A percentile compares a stretch with the other conserved stretches of the same genome.
Conservation (phyloP, 1,140 invertebrate species). For the Argopecten irradians region DNA sequence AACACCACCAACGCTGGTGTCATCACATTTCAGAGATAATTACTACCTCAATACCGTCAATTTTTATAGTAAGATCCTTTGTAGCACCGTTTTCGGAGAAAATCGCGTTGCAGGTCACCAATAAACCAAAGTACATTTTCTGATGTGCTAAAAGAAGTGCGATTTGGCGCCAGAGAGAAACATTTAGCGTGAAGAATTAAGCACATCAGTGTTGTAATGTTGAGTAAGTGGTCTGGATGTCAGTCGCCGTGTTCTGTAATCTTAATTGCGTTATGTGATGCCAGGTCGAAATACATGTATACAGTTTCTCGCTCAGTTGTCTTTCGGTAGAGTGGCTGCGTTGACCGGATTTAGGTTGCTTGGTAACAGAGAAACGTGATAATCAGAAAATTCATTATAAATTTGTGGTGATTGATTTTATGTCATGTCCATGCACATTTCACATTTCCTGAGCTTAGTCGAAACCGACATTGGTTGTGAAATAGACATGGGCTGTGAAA, state of each 20-base stretch:
- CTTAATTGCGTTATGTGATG: neutral
- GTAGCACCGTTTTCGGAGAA: neutral
- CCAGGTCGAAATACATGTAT: neutral
- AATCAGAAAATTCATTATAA: neutral
- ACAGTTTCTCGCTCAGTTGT: neutral
- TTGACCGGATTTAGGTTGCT: neutral
- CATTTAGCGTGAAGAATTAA: neutral
- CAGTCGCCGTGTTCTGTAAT: neutral
- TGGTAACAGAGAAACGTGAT: neutral
- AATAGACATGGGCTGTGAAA: neutral
- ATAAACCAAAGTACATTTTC: neutral
- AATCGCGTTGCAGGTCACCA: neutral
- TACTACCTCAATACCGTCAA: neutral
- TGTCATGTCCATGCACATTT: constrained; percentile 6
- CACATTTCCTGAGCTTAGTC: neutral
- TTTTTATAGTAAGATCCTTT: neutral
- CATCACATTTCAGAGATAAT: neutral
- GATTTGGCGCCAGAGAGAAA: neutral
- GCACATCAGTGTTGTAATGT: neutral
- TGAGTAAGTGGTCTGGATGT: neutral
- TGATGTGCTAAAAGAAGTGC: neutral
- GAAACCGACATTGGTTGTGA: neutral
- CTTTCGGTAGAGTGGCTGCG: neutral
- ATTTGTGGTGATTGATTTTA: constrained; percentile 11
- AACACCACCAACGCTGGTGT: neutral